phyloP scores from a whole-genome alignment of 2,113 vertebrate genomes.

The Meleagris gallopavo region DNA sequence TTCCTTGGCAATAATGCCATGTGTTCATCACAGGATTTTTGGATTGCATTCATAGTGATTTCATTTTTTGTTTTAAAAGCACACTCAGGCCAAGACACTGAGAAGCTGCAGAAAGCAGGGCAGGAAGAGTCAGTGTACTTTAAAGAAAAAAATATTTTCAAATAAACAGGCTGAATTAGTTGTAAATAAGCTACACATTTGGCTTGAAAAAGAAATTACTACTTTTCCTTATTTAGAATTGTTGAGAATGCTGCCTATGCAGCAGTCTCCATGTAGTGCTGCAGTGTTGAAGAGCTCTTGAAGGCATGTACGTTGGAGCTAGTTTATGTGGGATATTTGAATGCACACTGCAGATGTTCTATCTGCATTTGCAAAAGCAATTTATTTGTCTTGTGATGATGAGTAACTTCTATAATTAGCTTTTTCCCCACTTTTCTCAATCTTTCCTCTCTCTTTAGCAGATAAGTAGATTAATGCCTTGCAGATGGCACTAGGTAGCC shows the following conservation, averaged over 20 bases:
- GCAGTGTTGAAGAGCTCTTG: background rate
- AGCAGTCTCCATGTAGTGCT: background rate
- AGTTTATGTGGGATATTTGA: background rate
- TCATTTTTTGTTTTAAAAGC: background rate
- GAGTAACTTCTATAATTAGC: background rate
- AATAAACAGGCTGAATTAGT: background rate
- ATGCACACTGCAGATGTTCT: background rate
- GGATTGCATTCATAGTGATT: background rate
- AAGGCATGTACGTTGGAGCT: background rate
- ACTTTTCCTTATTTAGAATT: constrained; percentile 41
- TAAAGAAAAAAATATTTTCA: background rate
- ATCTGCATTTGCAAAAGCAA: background rate
- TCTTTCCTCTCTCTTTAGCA: background rate
- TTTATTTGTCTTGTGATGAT: background rate
- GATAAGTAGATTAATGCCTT: background rate
- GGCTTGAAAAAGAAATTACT: constrained; percentile 12
- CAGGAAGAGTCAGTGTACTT: background rate
- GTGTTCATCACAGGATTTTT: constrained; percentile 7
- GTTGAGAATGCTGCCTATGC: background rate
- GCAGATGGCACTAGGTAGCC: background rate
- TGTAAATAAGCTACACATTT: constrained; percentile 22
- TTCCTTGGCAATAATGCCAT: constrained; percentile 2
- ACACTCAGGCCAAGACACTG: background rate
- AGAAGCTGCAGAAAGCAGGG: background rate
- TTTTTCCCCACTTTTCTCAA: background rate